Percentiles rank a stretch among this genome's conserved stretches.
Conservation (phyloP, 2,797 vertebrate genomes). For the Urophycis tenuis region DNA sequence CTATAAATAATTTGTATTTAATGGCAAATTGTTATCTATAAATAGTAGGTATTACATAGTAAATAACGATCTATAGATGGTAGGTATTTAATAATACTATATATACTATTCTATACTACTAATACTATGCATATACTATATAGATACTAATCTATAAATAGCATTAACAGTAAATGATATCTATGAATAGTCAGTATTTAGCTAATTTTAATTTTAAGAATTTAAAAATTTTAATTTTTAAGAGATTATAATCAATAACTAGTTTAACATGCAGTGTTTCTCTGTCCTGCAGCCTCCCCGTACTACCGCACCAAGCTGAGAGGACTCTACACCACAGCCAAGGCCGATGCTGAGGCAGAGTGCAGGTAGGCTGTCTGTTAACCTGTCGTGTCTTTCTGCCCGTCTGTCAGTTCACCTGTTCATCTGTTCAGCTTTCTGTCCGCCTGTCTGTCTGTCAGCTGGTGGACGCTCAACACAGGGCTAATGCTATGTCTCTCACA, state of each 20-base stretch:
- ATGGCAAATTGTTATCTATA: too few relatives aligned
- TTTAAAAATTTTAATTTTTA: too few relatives aligned
- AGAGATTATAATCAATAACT: neutral
- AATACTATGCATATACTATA: too few relatives aligned
- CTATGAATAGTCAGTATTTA: neutral
- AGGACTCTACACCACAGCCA: conserved; percentile 87
- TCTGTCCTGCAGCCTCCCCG: conserved; percentile 72
- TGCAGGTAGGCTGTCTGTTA: conserved; percentile 74
- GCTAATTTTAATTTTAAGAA: too few relatives aligned
- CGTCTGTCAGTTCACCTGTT: neutral
- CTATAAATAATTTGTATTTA: too few relatives aligned
- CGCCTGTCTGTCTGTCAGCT: neutral
- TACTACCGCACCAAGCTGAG: conserved; percentile 90
- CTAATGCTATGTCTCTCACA: conserved; percentile 38
- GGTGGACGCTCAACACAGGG: neutral
- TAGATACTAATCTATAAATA: too few relatives aligned
- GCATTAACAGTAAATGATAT: neutral
- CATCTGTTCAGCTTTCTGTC: too few relatives aligned
- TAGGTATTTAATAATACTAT: too few relatives aligned
- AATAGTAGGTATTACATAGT: too few relatives aligned
- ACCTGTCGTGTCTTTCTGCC: neutral
- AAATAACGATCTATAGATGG: too few relatives aligned
- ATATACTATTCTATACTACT: too few relatives aligned
- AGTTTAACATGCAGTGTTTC: neutral
- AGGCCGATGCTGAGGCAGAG: conserved; percentile 87